Evolutionary conservation across 1,140 invertebrate species (phyloP).

Genomic region (Aphelenchoides fujianensis): DNA sequence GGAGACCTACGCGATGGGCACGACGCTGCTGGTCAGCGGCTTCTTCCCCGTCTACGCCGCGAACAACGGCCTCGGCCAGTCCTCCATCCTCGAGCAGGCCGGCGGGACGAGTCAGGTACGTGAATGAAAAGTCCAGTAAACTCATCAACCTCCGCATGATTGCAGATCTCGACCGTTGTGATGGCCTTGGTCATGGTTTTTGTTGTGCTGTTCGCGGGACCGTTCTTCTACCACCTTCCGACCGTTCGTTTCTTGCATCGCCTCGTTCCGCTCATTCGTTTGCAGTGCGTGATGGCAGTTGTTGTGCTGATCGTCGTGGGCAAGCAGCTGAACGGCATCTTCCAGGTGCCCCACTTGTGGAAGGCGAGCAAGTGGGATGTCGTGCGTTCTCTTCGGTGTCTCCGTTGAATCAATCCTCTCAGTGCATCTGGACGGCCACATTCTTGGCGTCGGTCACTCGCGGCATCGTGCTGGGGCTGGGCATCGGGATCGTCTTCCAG

Average conservation of each 20-base stretch:
- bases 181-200: slow-evolving; percentile 14
- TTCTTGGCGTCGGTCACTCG: slow-evolving; percentile 31
- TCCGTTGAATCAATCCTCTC: slow-evolving; percentile 1
- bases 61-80: slow-evolving; percentile 34
- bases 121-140: too few relatives aligned
- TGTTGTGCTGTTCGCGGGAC: background rate
- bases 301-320: slow-evolving; percentile 27
- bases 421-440: slow-evolving; percentile 32
- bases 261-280: too few relatives aligned
- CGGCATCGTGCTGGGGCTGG: slow-evolving; percentile 30
- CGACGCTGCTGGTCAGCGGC: slow-evolving; percentile 13
- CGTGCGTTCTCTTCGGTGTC: slow-evolving; percentile 17
- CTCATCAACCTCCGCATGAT: too few relatives aligned
- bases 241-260: slow-evolving; percentile 16
- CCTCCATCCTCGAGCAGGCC: slow-evolving; percentile 28
- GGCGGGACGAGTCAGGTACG: slow-evolving; percentile 28
- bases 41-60: slow-evolving; percentile 44
- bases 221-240: background rate
- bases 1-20: slow-evolving; percentile 37
- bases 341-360: slow-evolving; percentile 32
- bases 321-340: slow-evolving; percentile 16
- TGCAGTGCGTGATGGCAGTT: slow-evolving; percentile 36
- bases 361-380: slow-evolving; percentile 32
- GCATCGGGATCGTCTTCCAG: slow-evolving; percentile 37
- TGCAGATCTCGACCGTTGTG: slow-evolving; percentile 13